Percentiles rank a stretch among this genome's conserved stretches.
phyloP scores from a whole-genome alignment of 2,888 invertebrate genomes.

The Drosophila algonquin region DNA sequence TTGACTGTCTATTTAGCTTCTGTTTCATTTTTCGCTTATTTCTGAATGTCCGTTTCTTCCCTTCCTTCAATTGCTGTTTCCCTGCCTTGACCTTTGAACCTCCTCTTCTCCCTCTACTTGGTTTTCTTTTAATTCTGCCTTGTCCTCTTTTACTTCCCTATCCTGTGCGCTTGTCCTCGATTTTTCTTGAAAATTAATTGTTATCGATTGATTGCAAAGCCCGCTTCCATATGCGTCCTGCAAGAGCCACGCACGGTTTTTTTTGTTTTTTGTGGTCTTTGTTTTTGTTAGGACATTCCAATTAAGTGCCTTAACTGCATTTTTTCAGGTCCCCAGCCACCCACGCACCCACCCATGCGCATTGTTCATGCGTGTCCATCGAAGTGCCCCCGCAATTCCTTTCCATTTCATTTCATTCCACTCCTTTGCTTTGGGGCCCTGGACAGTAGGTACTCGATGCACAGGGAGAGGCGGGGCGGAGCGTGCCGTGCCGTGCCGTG shows the following conservation, averaged over 20 bases:
- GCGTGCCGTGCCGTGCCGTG: background rate
- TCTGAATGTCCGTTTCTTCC: background rate
- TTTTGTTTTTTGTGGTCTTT: background rate
- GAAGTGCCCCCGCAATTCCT: background rate
- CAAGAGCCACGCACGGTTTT: background rate
- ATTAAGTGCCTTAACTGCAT: constrained; percentile 5
- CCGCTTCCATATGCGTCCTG: background rate
- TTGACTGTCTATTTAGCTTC: too few species aligned
- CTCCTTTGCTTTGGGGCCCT: background rate
- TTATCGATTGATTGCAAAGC: constrained; percentile 58
- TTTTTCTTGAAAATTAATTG: constrained; percentile 54
- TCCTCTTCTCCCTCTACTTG: background rate
- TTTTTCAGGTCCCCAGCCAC: background rate
- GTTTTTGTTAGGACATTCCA: background rate
- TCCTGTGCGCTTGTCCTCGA: constrained; percentile 10
- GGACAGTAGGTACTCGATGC: background rate
- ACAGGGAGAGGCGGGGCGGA: background rate
- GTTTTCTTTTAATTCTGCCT: background rate
- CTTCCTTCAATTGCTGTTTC: background rate
- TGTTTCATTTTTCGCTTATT: constrained; percentile 7
- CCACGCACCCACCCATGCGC: background rate
- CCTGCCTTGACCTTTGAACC: background rate
- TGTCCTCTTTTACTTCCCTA: constrained; percentile 1
- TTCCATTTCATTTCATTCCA: background rate
- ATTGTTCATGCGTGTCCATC: background rate